Percentiles rank a stretch among this genome's conserved stretches.
phyloP scores from a whole-genome alignment of 1,140 invertebrate genomes.

The Drosophila sturtevanti region DNA sequence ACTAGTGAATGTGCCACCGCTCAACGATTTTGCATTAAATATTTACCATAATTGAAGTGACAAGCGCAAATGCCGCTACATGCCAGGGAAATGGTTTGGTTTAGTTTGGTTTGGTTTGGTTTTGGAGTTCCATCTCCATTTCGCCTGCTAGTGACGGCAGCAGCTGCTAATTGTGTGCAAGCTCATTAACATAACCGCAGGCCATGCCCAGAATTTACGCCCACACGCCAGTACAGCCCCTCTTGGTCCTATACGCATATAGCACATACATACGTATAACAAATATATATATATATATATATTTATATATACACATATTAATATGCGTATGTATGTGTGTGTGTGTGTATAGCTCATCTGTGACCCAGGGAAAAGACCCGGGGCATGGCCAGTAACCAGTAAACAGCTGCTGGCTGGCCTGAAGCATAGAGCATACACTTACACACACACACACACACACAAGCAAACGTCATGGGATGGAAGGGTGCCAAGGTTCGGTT shows the following conservation, averaged over 20 bases:
- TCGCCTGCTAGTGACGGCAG: constrained; percentile 42
- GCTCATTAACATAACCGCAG: constrained; percentile 81
- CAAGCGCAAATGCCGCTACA: constrained; percentile 78
- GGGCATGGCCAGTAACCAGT: constrained; percentile 25
- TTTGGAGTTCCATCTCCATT: constrained; percentile 33
- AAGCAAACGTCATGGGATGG: neutral
- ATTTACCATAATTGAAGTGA: constrained; percentile 81
- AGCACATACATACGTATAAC: neutral
- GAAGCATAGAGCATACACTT: neutral
- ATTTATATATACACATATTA: neutral
- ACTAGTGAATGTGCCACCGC: neutral
- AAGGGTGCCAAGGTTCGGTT: constrained; percentile 19
- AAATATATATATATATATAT: no score
- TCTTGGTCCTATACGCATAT: neutral
- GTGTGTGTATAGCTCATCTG: neutral
- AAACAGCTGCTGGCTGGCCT: constrained; percentile 34
- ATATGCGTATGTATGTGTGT: constrained; percentile 12
- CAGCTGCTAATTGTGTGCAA: constrained; percentile 81
- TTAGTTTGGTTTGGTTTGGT: constrained; percentile 1
- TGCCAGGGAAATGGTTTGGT: constrained; percentile 33
- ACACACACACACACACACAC: neutral
- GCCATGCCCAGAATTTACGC: constrained; percentile 59
- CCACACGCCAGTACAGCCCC: constrained; percentile 10
- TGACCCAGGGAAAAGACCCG: constrained; percentile 15
- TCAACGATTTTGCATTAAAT: constrained; percentile 61